Evolutionary conservation across 2,113 vertebrate species (phyloP).

Genomic region (Struthidea cinerea): DNA sequence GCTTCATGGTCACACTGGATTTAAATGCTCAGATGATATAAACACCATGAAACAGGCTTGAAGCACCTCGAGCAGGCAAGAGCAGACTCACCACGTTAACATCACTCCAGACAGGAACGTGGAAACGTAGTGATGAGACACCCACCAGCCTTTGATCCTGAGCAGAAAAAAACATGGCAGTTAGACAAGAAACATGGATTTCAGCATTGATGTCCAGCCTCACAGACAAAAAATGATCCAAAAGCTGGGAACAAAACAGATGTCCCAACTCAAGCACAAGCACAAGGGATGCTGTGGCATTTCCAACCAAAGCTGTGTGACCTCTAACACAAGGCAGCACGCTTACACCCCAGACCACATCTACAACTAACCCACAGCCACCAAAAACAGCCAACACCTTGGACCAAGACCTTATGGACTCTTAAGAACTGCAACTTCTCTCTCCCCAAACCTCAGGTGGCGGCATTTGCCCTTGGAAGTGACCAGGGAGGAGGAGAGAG

Average conservation of each 20-base stretch:
- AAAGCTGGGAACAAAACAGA: background rate
- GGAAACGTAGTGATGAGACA: conserved; percentile 95
- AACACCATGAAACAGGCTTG: background rate
- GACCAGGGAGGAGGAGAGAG: background rate
- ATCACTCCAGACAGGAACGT: conserved; percentile 96
- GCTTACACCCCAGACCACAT: background rate
- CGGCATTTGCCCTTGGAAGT: background rate
- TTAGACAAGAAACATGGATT: background rate
- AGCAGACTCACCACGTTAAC: conserved; percentile 90
- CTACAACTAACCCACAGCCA: background rate
- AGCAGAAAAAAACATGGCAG: background rate
- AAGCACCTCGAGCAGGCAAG: background rate
- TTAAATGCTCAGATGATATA: background rate
- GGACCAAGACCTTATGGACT: background rate
- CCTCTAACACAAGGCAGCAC: background rate
- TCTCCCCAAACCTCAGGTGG: background rate
- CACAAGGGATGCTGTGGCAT: background rate
- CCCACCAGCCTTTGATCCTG: conserved; percentile 99
- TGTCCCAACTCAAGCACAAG: background rate
- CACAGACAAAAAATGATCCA: background rate
- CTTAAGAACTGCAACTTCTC: background rate
- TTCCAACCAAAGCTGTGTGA: background rate
- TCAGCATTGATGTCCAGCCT: background rate
- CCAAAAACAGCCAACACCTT: background rate
- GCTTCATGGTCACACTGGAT: background rate